phyloP scores from a whole-genome alignment of 2,888 invertebrate genomes.

The Exephanes ischioxanthus region DNA sequence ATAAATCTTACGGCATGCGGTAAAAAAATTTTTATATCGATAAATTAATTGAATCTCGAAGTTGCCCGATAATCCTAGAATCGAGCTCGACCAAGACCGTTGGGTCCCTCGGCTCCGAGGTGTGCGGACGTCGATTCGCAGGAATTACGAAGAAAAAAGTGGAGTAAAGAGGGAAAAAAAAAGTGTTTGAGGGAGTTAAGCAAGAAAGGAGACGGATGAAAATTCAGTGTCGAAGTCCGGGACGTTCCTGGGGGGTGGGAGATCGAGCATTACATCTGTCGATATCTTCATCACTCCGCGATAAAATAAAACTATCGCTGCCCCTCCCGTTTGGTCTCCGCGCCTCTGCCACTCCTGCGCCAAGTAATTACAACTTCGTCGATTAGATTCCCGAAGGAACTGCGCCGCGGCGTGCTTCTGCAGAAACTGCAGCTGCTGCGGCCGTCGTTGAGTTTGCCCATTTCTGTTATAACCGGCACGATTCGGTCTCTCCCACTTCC shows the following conservation, averaged over 20 bases:
- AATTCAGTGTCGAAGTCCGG: conserved; percentile 24
- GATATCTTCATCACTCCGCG: conserved; percentile 79
- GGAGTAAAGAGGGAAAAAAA: not conserved
- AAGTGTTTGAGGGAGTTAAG: not conserved
- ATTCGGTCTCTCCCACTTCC: conserved; percentile 58
- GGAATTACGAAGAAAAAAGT: not conserved
- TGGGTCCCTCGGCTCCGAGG: not conserved
- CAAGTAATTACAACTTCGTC: conserved; percentile 81
- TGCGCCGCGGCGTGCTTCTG: conserved; percentile 39
- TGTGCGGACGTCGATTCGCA: not conserved
- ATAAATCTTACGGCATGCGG: not conserved
- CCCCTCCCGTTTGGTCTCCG: conserved; percentile 38
- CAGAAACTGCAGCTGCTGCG: conserved; percentile 26
- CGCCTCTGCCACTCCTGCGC: conserved; percentile 56
- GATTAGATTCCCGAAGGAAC: conserved; percentile 77
- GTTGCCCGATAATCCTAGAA: not conserved
- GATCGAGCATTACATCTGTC: conserved; percentile 79
- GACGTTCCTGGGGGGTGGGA: conserved; percentile 20
- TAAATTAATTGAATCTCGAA: not conserved
- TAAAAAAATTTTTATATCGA: not conserved
- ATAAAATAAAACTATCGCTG: conserved; percentile 77
- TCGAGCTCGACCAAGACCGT: not conserved
- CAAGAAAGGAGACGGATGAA: conserved; percentile 17
- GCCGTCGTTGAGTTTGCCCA: conserved; percentile 45
- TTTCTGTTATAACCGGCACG: conserved; percentile 51